These are phyloP conservation scores for Smittia aterrima DNA, from an alignment of 2,888 invertebrate species.

Conservation along the genomic window DNA sequence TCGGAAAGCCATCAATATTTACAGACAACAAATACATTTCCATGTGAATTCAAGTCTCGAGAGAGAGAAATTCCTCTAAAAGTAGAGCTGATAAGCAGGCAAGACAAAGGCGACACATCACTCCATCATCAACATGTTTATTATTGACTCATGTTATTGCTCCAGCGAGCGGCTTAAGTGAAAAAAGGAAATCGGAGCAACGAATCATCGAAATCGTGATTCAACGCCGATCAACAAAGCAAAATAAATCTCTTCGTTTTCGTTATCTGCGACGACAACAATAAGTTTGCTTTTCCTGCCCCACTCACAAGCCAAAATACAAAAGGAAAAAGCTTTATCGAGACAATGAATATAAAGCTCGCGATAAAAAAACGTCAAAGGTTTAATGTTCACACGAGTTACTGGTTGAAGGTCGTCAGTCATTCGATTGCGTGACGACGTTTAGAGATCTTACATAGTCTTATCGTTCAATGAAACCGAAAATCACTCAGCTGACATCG, in stretches of 20 bases:
- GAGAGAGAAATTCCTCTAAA: not conserved
- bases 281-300: not conserved
- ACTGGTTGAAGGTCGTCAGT: not conserved
- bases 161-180: not conserved
- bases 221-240: conserved; percentile 12
- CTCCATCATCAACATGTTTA: not conserved
- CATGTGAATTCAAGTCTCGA: conserved; percentile 7
- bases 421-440: not conserved
- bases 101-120: conserved; percentile 1
- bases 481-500: not conserved
- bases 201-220: conserved; percentile 5
- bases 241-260: not conserved
- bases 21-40: not conserved
- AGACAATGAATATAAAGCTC: not conserved
- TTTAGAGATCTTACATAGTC: not conserved
- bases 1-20: not conserved
- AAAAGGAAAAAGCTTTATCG: not conserved
- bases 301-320: not conserved
- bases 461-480: not conserved
- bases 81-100: conserved; percentile 3
- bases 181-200: not conserved
- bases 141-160: conserved; percentile 6
- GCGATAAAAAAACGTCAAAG: not conserved
- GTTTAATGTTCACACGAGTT: not conserved
- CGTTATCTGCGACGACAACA: not conserved